Evolutionary conservation across 2,888 invertebrate genomes (phyloP).

Genomic region (Catonia carolina): DNA sequence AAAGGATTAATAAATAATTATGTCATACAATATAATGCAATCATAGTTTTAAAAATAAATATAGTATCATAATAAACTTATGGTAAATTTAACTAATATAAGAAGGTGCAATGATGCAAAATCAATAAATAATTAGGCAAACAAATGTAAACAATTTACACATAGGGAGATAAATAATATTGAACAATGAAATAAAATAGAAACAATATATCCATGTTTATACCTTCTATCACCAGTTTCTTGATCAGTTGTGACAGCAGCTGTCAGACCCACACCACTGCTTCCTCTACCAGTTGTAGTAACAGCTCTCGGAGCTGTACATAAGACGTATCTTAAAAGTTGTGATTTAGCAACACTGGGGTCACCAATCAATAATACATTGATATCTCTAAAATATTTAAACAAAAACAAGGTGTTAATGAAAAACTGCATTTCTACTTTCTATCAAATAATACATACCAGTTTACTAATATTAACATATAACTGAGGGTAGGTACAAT

Average conservation of each 20-base stretch:
- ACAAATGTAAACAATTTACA: no score
- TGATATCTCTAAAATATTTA: slow-evolving; percentile 62
- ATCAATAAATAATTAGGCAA: no score
- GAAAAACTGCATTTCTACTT: neutral
- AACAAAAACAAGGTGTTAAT: slow-evolving; percentile 17
- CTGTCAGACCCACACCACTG: slow-evolving; percentile 96
- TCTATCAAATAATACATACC: neutral
- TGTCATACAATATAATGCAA: no score
- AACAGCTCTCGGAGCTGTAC: slow-evolving; percentile 92
- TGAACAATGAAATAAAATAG: neutral
- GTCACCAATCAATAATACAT: slow-evolving; percentile 92
- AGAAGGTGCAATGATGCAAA: no score
- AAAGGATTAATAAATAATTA: no score
- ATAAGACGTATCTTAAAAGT: slow-evolving; percentile 82
- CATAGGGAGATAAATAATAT: neutral
- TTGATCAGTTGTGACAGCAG: slow-evolving; percentile 93
- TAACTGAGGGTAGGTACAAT: no score
- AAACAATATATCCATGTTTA: neutral
- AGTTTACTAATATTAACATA: no score
- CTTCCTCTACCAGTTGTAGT: slow-evolving; percentile 97
- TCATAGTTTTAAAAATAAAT: no score
- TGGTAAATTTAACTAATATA: no score
- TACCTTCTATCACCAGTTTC: slow-evolving; percentile 78
- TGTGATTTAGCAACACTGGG: slow-evolving; percentile 99
- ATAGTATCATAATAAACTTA: no score